Base-by-base conservation (phyloP, 2,888 invertebrate species). In the Chydorus sphaericus region DNA sequence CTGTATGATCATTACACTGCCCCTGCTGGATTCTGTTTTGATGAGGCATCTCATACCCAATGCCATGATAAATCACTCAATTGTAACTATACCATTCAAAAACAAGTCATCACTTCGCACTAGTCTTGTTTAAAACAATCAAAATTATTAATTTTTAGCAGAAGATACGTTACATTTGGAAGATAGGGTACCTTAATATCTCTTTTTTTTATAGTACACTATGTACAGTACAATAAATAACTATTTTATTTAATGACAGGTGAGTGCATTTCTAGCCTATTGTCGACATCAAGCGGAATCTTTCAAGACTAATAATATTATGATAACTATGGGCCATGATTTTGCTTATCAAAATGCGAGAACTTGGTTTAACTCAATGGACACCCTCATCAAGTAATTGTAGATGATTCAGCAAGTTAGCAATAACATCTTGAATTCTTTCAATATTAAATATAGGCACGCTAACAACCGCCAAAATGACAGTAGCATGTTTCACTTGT, bases 281-380 rank as follows among this genome's bases (percentile, higher is more conserved):
- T 37, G 48, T 26, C 61, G 62, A 36, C 33, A 48, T 33, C 62
- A 73, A 73, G 68, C 72, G 0, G 58, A 63, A 11, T 61, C 64
- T 30, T 71, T 69, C 58, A 59, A 63, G 28, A 82, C 85, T 0
- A 79, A 81, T 60, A 83, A 92, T 66, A 73, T 91, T n/a, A 76
- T 91, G 62, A 73, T 92, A 52, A 86, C 92, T 0, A 92, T 92
- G 91, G 93, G 93, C 0, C 83, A 86, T 62, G 93, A 94, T 70
- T 93, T 94, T 68, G 79, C 84, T 63, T 93, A 87, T 67, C 83
- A 85, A 61, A 70, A 73, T 62, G 77, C 77, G 2, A 65, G 70
- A 44, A 65, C 67, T 23, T 89, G 88, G 83, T 94, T 78, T 71
- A 78, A 75, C 61, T 92, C 92, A 69, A 71, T 94, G 70, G 93